Evolutionary conservation across 2,888 invertebrate species (phyloP), one percentile per base, ranked within the genome.

Genomic region (Drosophila longiperda): DNA sequence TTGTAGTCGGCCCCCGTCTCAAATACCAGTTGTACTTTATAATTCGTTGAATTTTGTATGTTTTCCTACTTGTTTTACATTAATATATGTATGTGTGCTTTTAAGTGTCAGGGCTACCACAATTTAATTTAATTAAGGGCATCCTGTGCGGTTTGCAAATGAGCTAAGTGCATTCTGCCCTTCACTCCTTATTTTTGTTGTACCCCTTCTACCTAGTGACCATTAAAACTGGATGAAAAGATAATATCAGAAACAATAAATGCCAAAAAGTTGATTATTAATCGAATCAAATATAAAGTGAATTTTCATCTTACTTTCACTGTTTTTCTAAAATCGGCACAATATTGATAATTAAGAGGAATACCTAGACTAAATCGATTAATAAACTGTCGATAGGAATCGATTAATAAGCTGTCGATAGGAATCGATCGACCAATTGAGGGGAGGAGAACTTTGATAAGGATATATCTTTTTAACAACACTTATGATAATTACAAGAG

Each of bases 91-190:
- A 2, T 34, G 11, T 34, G 45, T 66, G 68, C 59, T 64, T 80
- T 82, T 80, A 85, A 84, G 82, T 82, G 80, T 78, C 85, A 87
- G 81, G 86, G 86, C 70, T 78, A 79, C 75, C 85, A 75, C 90
- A 79, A 77, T 87, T 87, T 89, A 85, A 87, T 87, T 89, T 87
- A 87, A 81, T 87, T 89, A 87, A 87, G 88, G 90, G 73, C 73
- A 73, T 83, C 78, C 74, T 71, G 69, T 40, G 48, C 53, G 62
- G 66, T 67, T 60, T 65, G 78, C 85, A 87, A 87, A 81, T 87
- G 75, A 83, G 82, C 79, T 81, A 87, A 89, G 87, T 87, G 77
- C 79, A 81, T 72, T 89, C 76, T 48, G 48, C 54, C 53, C 66
- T 73, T 74, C 54, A 54, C 64, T 68, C 57, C 61, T 61, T 32